phyloP scores from a whole-genome alignment of 2,888 invertebrate species.

The Papilio demoleus region DNA sequence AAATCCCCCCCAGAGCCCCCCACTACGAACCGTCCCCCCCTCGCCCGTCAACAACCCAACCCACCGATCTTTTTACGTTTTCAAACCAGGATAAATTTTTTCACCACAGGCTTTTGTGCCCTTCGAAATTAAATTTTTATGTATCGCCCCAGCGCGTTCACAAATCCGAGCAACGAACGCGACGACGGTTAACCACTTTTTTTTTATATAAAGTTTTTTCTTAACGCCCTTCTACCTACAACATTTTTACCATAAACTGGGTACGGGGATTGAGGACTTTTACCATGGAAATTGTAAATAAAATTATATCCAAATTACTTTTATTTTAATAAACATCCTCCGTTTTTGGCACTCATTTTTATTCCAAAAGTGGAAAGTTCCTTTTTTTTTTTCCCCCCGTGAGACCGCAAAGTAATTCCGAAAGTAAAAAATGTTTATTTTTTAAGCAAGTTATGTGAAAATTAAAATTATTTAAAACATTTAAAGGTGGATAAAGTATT shows the following conservation, averaged over 20 bases:
- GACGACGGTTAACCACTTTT: constrained; percentile 66
- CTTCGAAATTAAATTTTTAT: constrained; percentile 83
- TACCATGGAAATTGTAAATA: background rate
- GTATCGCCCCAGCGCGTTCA: constrained; percentile 78
- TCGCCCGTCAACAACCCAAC: constrained; percentile 47
- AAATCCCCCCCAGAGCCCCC: constrained; percentile 41
- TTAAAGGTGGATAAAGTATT: background rate
- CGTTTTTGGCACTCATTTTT: background rate
- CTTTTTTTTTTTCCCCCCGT: no score
- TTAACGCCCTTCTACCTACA: constrained; percentile 27
- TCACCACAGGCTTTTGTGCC: constrained; percentile 84
- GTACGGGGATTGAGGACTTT: background rate
- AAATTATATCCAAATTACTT: background rate
- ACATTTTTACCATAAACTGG: constrained; percentile 1
- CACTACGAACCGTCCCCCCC: background rate
- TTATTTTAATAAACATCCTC: background rate
- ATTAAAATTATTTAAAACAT: background rate
- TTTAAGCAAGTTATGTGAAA: no score
- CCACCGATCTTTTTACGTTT: constrained; percentile 82
- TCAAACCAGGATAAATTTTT: constrained; percentile 84
- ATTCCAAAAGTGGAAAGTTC: background rate
- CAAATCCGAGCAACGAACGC: constrained; percentile 81
- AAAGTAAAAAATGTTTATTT: no score
- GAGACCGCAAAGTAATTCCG: background rate
- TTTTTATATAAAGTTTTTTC: constrained; percentile 67